Percentiles rank a stretch among this genome's conserved stretches.
Conservation (phyloP, 2,113 vertebrate species). For the Epinephelus moara region DNA sequence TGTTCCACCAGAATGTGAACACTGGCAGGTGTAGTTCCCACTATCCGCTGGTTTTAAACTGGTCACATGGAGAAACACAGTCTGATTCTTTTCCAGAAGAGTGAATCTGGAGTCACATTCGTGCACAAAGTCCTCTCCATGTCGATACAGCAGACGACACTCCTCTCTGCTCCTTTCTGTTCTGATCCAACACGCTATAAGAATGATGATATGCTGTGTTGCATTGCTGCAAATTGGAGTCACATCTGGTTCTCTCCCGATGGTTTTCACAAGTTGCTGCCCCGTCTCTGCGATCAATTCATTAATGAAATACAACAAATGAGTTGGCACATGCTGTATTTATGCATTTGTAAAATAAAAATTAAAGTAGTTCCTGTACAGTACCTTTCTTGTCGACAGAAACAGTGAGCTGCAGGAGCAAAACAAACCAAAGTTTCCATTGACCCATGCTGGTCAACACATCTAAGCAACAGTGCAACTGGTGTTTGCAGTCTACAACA, state of each 20-base stretch:
- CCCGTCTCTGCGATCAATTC: background rate
- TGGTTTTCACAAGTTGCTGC: background rate
- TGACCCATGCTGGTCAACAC: background rate
- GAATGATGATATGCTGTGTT: fast-evolving
- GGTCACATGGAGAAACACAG: constrained; percentile 48
- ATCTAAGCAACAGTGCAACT: no score
- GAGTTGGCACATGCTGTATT: background rate
- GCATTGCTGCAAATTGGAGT: constrained; percentile 4
- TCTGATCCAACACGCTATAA: constrained; percentile 23
- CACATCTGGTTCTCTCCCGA: background rate
- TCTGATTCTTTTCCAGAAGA: constrained; percentile 14
- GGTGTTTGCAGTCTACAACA: no score
- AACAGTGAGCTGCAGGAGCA: background rate
- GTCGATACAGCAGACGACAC: background rate
- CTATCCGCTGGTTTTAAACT: constrained; percentile 29
- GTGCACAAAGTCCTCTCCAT: background rate
- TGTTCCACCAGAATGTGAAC: background rate
- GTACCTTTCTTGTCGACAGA: background rate
- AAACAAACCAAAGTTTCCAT: no score
- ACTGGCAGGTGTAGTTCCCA: constrained; percentile 27
- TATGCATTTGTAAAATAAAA: background rate
- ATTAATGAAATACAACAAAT: no score
- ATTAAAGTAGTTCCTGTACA: background rate
- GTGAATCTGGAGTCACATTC: constrained; percentile 49
- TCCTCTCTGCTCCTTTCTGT: background rate